Evolutionary conservation across 2,797 vertebrate genomes (phyloP), one percentile per base, ranked within the genome.

Genomic region (Pseudotriccus pelzelni): DNA sequence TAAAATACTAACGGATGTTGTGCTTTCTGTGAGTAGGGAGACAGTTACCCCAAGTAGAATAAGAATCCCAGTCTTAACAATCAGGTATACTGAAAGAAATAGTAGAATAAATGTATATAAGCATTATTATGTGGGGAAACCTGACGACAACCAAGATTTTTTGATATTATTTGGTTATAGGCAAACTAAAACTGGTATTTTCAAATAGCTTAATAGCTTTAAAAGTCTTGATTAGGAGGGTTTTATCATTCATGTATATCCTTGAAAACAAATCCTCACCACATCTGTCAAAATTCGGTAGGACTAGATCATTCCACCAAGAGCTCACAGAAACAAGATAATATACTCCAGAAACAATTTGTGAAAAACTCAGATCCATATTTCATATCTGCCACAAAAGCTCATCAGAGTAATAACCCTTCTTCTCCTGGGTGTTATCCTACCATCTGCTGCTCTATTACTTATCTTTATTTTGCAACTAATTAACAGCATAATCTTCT

Each of bases 401-500:
- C 99, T 99, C 99, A 99, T 99, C 99, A 99, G 98, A 99, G 98
- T 99, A 99, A 99, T 99, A 99, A 99, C 99, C 99, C 99, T 99
- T 97, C 98, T 99, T 99, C 99, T 99, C 99, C 98, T 99, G 99
- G 99, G 99, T 99, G 98, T 99, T 99, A 99, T 99, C 98, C 98
- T 98, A 99, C 99, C 99, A 99, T 99, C 99, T 99, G 99, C 99
- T 99, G 98, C 98, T 99, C 98, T 99, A 99, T 99, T 99, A 99
- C 99, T 99, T 99, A 99, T 99, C 99, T 99, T 99, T 99, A 99
- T 99, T 99, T 99, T 99, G 99, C 98, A 99, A 99, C 99, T 99
- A 99, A 99, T 99, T 99, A 99, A 99, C 99, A 99, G 99, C 99
- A 99, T 99, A 99, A 99, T 99, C 99, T 99, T 99, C 99, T 99